Percentiles rank a stretch among this genome's conserved stretches.
Evolutionary conservation across 2,797 vertebrate genomes (phyloP).

Genomic region (Pseudochirops corinnae): DNA sequence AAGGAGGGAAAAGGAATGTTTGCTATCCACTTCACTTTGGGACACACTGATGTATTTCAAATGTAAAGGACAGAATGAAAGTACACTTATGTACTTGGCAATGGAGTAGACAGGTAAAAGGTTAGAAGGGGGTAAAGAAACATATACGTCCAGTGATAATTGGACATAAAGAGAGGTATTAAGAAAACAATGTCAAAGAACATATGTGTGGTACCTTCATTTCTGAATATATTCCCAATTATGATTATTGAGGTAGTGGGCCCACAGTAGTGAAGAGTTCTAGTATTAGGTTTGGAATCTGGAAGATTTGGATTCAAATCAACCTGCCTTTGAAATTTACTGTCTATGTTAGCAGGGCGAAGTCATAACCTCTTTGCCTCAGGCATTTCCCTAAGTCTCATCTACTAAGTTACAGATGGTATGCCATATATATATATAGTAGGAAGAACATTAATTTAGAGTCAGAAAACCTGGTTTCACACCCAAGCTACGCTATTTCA

Average conservation of each 20-base stretch:
- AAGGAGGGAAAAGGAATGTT: not conserved
- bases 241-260: not conserved
- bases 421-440: not conserved
- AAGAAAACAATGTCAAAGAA: not conserved
- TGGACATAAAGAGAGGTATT: not conserved
- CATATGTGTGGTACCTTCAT: not conserved
- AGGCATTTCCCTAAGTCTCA: not conserved
- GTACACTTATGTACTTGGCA: not conserved
- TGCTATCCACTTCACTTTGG: not conserved
- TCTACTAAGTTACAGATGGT: not conserved
- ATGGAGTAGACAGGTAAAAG: not conserved
- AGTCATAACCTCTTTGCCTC: not conserved
- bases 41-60: not conserved
- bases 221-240: not conserved
- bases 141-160: not conserved
- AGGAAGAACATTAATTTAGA: not conserved
- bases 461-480: not conserved
- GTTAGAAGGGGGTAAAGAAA: not conserved
- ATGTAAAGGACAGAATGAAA: not conserved
- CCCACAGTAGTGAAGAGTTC: not conserved
- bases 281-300: not conserved
- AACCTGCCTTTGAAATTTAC: not conserved
- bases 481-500: not conserved
- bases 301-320: not conserved
- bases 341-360: not conserved